Conservation (phyloP, 2,888 invertebrate species). For the Celastrina argiolus region DNA sequence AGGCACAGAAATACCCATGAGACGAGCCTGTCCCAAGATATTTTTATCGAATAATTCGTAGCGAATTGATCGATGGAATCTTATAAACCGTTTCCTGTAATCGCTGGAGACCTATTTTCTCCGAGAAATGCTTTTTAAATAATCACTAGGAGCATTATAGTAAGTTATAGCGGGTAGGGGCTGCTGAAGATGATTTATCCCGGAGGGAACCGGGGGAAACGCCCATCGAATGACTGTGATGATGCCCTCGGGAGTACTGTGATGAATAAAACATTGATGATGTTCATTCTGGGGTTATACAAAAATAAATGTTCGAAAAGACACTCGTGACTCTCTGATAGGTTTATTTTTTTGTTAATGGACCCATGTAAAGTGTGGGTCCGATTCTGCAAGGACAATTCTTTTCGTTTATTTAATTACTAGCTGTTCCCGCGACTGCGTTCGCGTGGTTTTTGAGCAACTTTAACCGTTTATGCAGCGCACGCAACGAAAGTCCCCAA, state of each 20-base stretch:
- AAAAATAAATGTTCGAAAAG: not conserved
- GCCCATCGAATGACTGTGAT: not conserved
- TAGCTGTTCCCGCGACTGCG: too few relatives aligned
- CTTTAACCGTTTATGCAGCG: too few relatives aligned
- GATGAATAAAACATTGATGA: not conserved
- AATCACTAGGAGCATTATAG: constrained; percentile 14
- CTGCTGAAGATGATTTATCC: constrained; percentile 23
- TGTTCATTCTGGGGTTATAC: not conserved
- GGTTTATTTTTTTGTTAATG: too few relatives aligned
- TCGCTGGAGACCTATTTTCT: not conserved
- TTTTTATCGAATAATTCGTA: not conserved
- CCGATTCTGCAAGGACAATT: too few relatives aligned
- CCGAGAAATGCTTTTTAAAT: not conserved
- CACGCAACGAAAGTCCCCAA: too few relatives aligned
- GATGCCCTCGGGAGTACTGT: not conserved
- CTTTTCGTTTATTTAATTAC: too few relatives aligned
- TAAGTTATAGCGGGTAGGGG: constrained; percentile 12
- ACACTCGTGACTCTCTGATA: too few relatives aligned
- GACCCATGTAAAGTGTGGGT: too few relatives aligned
- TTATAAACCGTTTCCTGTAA: not conserved
- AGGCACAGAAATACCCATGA: not conserved
- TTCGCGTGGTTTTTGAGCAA: too few relatives aligned
- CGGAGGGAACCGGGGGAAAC: not conserved
- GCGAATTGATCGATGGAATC: not conserved
- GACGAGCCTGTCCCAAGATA: not conserved